Conservation (phyloP, 2,797 vertebrate genomes). For the Trematomus bernacchii region DNA sequence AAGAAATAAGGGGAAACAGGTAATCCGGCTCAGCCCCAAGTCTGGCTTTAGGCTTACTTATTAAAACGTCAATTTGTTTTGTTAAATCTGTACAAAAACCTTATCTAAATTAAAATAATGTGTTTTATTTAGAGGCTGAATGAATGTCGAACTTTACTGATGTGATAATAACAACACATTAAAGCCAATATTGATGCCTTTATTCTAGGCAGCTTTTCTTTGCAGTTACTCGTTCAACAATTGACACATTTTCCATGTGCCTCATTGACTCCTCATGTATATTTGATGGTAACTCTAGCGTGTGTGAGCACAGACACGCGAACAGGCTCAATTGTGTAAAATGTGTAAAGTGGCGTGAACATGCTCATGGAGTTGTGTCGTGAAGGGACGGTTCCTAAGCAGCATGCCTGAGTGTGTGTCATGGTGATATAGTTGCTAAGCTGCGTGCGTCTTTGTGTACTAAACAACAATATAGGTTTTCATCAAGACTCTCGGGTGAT, state of each 20-base stretch:
- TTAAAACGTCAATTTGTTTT: not conserved
- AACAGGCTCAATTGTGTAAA: constrained; percentile 19
- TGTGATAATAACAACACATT: constrained; percentile 18
- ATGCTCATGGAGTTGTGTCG: constrained; percentile 29
- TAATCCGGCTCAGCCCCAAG: not conserved
- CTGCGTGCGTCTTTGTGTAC: constrained; percentile 17
- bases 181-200: not conserved
- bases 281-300: constrained; percentile 78
- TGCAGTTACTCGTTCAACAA: constrained; percentile 18
- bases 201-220: not conserved
- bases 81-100: not conserved
- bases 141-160: not conserved
- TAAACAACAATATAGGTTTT: constrained; percentile 37
- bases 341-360: constrained; percentile 36
- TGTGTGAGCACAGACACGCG: constrained; percentile 32
- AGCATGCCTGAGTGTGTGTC: constrained; percentile 10
- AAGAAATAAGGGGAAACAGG: not conserved
- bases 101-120: no score
- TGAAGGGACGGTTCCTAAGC: constrained; percentile 12
- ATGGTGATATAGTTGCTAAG: constrained; percentile 60
- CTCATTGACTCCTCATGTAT: constrained; percentile 67
- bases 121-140: not conserved
- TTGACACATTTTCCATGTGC: constrained; percentile 35
- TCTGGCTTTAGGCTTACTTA: not conserved
- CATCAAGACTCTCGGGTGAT: constrained; percentile 1